Base-by-base conservation (phyloP, 2,113 vertebrate species). In the Chloropsis hardwickii region DNA sequence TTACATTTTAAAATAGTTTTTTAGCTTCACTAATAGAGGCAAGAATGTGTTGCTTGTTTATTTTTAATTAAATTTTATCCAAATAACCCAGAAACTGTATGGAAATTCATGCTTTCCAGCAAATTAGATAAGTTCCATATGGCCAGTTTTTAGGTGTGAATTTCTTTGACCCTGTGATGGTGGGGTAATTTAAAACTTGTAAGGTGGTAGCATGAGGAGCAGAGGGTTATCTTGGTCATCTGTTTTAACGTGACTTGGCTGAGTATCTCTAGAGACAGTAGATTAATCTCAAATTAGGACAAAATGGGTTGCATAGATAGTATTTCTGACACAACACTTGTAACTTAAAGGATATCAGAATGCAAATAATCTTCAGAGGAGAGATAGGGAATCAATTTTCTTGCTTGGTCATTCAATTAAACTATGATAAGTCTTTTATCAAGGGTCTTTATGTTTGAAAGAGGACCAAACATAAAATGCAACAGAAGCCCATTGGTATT, bases 241-340 rank as follows among this genome's bases (percentile, higher is more conserved):
- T 44, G 5, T 60, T 92, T 15, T 77, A 40, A 28, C 0, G 0
- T 45, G 31, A 19, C 0, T 0, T 25, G 23, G 3, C 58, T 81
- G 45, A 12, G 1, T 61, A 31, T 60, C 15, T 77, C 29, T 88
- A 94, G 65, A 81, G 27, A 42, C 18, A 51, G 35, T 54, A 28
- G 3, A 13, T 28, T 84, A 16, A 47, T 81, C 14, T 74, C 21
- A 81, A 27, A 50, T 79, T 54, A 42, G 12, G 20, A 6, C 31
- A 14, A 67, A 54, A 23, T 54, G 25, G 9, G 7, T 84, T 86
- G n/a, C 29, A 37, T 20, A 16, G 27, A 6, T 79, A n/a, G 23
- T 58, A 29, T 81, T 89, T 94, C 16, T 91, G 39, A 83, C 17
- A 40, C 13, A 61, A 8, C 16, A 22, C 31, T 48, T 83, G 14